Evolutionary conservation across 2,113 vertebrate genomes (phyloP).

Genomic region (Emydura subglobosa): DNA sequence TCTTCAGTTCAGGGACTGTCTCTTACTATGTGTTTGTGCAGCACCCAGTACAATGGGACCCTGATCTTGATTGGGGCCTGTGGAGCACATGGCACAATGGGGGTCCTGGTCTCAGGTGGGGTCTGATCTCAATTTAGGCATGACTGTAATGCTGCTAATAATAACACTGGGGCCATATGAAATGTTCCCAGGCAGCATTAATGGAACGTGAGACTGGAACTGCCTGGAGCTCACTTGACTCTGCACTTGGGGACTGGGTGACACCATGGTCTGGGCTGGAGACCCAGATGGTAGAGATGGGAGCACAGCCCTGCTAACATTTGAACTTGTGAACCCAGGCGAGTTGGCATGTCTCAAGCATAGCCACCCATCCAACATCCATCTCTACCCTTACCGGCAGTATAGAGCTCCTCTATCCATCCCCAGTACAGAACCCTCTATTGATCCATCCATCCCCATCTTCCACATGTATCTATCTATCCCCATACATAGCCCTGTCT

Average conservation of each 20-base stretch:
- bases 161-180: background rate
- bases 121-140: background rate
- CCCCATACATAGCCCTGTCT: no score
- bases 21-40: background rate
- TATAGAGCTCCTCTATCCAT: background rate
- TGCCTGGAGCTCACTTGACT: background rate
- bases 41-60: background rate
- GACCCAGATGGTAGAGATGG: background rate
- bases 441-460: no score
- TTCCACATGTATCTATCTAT: background rate
- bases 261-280: background rate
- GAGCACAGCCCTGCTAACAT: background rate
- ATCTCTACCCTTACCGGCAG: background rate
- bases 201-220: background rate
- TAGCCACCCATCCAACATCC: background rate
- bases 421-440: background rate
- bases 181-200: background rate
- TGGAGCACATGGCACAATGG: background rate
- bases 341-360: background rate
- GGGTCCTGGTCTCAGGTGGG: background rate
- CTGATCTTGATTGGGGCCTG: background rate
- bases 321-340: background rate
- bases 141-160: background rate
- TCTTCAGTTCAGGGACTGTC: background rate
- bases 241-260: background rate